These are phyloP conservation scores for Lasiurus borealis DNA, from an alignment of 2,113 vertebrate genomes.

Conservation along the genomic window DNA sequence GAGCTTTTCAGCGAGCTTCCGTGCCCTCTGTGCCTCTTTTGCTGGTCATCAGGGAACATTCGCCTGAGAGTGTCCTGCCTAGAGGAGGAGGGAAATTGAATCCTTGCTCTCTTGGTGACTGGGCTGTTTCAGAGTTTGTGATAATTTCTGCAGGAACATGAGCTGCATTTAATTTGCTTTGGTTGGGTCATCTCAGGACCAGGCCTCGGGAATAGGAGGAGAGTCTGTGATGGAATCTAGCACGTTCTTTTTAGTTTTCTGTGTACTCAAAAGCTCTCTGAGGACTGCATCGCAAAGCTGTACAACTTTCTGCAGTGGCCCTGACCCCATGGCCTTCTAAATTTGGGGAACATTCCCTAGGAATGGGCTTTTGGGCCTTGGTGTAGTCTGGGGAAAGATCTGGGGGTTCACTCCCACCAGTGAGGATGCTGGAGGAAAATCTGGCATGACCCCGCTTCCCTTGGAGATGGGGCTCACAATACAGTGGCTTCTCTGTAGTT, in stretches of 20 bases:
- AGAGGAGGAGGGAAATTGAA: conserved; percentile 55
- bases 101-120: conserved; percentile 59
- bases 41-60: background rate
- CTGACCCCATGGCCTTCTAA: background rate
- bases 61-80: background rate
- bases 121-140: conserved; percentile 58
- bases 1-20: background rate
- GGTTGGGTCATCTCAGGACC: conserved; percentile 67
- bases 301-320: background rate
- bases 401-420: background rate
- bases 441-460: background rate
- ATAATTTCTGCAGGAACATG: conserved; percentile 67
- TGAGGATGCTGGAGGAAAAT: background rate
- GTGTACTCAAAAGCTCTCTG: background rate
- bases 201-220: background rate
- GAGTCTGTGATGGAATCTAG: background rate
- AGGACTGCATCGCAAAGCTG: background rate
- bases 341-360: background rate
- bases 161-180: conserved; percentile 68
- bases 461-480: background rate
- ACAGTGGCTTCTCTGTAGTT: background rate
- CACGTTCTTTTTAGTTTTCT: background rate
- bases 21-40: background rate
- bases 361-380: background rate
- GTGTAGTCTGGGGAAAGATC: background rate